These are phyloP conservation scores for Onychomys leucogaster DNA, from an alignment of 2,797 vertebrate genomes.

Conservation along the genomic window DNA sequence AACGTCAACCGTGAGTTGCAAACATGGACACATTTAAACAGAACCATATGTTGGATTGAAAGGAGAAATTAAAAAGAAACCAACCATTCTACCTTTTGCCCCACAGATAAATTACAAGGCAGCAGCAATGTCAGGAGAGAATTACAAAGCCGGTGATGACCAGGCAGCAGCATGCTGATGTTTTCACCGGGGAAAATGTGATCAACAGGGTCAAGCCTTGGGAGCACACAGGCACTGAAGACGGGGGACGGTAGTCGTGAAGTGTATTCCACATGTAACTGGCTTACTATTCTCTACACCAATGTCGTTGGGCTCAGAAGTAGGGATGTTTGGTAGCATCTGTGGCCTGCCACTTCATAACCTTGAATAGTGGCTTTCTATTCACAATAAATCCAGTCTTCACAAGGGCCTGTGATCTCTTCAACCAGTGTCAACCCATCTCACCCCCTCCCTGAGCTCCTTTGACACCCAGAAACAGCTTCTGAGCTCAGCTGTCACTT, in stretches of 20 bases:
- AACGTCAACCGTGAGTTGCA: conserved; percentile 88
- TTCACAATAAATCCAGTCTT: neutral
- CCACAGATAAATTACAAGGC: conserved; percentile 83
- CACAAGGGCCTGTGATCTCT: neutral
- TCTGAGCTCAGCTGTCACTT: too few relatives aligned
- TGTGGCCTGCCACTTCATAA: conserved; percentile 63
- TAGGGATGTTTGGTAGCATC: neutral
- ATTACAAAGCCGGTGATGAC: conserved; percentile 49
- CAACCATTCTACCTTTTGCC: conserved; percentile 84
- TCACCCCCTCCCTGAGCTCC: accelerated
- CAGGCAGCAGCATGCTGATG: conserved; percentile 69
- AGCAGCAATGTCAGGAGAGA: conserved; percentile 77
- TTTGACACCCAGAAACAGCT: neutral
- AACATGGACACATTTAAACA: conserved; percentile 89
- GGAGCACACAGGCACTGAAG: conserved; percentile 60
- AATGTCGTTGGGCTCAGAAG: conserved; percentile 42
- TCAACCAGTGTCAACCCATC: too few relatives aligned
- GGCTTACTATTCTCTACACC: conserved; percentile 71
- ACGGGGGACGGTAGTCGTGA: conserved; percentile 71
- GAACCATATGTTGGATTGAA: conserved; percentile 88
- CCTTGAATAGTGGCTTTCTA: neutral
- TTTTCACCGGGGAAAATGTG: conserved; percentile 71
- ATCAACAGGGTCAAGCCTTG: conserved; percentile 57
- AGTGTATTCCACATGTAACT: conserved; percentile 79
- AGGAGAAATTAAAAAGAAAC: conserved; percentile 80